A percentile compares a stretch with the other conserved stretches of the same genome.
These are phyloP conservation scores for Daktulosphaira vitifoliae DNA, from an alignment of 1,140 invertebrate species.

Conservation along the genomic window DNA sequence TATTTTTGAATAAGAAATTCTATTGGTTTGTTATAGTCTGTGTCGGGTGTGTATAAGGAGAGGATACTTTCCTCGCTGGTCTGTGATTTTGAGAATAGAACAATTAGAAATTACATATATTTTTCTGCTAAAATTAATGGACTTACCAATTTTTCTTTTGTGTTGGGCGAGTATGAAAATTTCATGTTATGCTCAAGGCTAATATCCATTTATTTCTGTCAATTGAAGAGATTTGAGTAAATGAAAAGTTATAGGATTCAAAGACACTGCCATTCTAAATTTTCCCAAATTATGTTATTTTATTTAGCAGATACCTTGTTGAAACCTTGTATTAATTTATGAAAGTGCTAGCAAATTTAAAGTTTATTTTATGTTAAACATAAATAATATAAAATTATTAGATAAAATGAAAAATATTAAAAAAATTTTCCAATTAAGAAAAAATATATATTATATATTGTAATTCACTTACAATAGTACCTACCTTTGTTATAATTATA, in stretches of 20 bases:
- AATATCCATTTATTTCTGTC: constrained; percentile 13
- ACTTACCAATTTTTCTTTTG: constrained; percentile 14
- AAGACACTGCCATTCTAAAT: constrained; percentile 33
- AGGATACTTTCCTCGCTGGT: constrained; percentile 9
- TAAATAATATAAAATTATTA: constrained; percentile 23
- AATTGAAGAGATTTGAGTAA: constrained; percentile 21
- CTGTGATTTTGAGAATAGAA: constrained; percentile 30
- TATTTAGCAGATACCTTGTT: constrained; percentile 23
- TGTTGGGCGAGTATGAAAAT: constrained; percentile 9
- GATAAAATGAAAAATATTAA: constrained; percentile 13
- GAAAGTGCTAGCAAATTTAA: constrained; percentile 29
- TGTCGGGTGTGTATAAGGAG: constrained; percentile 3
- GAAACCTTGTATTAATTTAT: constrained; percentile 20
- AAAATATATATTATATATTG: constrained; percentile 23
- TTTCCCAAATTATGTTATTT: constrained; percentile 24
- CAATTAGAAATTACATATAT: constrained; percentile 32
- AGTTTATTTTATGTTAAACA: constrained; percentile 29
- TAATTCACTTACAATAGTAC: constrained; percentile 25
- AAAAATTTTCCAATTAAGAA: constrained; percentile 28
- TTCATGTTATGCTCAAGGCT: constrained; percentile 31
- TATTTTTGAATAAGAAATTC: constrained; percentile 26
- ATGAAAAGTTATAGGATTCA: constrained; percentile 25
- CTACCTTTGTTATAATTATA: constrained; percentile 13
- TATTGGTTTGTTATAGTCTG: constrained; percentile 19
- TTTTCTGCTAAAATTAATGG: constrained; percentile 20